A percentile compares a stretch with the other conserved stretches of the same genome.
Evolutionary conservation across 2,797 vertebrate genomes (phyloP).

Genomic region (Ataeniobius toweri): DNA sequence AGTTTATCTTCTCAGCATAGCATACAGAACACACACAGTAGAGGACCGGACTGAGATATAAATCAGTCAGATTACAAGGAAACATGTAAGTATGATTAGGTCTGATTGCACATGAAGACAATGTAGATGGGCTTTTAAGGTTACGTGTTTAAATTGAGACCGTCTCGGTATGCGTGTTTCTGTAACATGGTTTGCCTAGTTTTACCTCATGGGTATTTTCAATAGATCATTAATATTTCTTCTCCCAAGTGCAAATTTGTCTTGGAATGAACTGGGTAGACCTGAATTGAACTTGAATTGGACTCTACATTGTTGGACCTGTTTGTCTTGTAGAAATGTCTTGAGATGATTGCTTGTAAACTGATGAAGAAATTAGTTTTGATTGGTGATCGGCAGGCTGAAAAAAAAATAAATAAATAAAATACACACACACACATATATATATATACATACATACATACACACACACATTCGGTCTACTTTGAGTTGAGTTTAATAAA

Average conservation of each 20-base stretch:
- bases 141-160: background rate
- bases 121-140: background rate
- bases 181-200: background rate
- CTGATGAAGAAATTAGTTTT: background rate
- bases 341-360: too few species aligned
- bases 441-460: too few species aligned
- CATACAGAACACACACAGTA: background rate
- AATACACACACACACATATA: too few species aligned
- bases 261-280: background rate
- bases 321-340: too few species aligned
- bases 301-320: too few species aligned
- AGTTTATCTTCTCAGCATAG: conserved; percentile 7
- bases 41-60: background rate
- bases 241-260: too few species aligned
- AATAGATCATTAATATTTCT: background rate
- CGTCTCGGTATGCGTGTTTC: background rate
- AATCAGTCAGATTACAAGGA: background rate
- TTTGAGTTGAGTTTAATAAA: background rate
- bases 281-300: too few species aligned
- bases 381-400: background rate
- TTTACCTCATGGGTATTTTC: background rate
- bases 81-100: background rate
- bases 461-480: background rate
- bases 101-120: background rate
- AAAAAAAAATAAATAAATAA: too few species aligned